Base-by-base conservation (phyloP, 2,113 vertebrate genomes). In the Phaetusa simplex region DNA sequence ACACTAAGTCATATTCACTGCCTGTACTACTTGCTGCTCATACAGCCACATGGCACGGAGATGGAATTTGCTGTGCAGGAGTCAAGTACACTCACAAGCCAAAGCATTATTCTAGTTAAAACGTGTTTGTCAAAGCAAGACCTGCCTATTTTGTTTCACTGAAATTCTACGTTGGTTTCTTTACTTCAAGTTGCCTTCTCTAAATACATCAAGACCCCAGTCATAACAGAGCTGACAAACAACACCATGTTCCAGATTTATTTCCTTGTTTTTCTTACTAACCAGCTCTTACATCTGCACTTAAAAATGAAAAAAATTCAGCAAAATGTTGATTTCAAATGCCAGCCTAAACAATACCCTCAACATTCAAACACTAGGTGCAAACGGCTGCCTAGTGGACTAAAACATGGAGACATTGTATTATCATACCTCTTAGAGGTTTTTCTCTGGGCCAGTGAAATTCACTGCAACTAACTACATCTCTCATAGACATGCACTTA, bases 301-400 rank as follows among this genome's bases (percentile, higher is more conserved):
- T 94, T 92, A 69, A 65, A 91, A 90, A 80, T 61, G 17, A 65
- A 73, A 97, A 24, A 65, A 43, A 61, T 5, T 50, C 15, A 85
- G 17, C 42, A 80, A 85, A 61, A 83, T 42, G 69, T 94, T 89
- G n/a, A 77, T 94, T 96, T 95, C 79, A 94, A 93, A 96, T 92
- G 85, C 24, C 86, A 97, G 66, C 30, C 38, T 94, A 90, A 95
- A 95, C 79, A 49, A 61, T 62, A 96, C 6, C 19, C n/a, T 58
- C 53, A 49, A 42, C 56, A 65, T 73, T 95, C 85, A 93, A 94
- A 91, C 11, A 69, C 43, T 50, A n/a, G 30, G 30, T 88, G 11
- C 73, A 95, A 90, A 79, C 5, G 12, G 40, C 29, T 95, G 79
- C 72, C 59, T 82, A 61, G 5, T 34, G 52, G 56, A 58, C 7